Conservation (phyloP, 2,113 vertebrate species). For the Corynorhinus townsendii region DNA sequence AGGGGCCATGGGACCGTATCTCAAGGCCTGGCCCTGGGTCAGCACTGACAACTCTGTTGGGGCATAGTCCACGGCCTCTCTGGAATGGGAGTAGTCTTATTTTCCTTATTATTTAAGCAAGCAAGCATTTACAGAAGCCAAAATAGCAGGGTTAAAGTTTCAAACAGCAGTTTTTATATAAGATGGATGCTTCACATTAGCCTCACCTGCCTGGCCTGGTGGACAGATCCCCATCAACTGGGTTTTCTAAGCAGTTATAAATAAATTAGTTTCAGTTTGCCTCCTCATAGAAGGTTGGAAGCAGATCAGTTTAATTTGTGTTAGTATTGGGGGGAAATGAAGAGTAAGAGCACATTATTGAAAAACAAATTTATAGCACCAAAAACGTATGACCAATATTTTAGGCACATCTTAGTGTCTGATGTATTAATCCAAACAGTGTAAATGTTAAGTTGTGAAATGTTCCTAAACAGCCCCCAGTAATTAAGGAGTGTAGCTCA, state of each 20-base stretch:
- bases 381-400: neutral
- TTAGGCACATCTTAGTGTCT: neutral
- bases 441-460: neutral
- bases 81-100: too few species aligned
- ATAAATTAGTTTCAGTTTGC: constrained; percentile 53
- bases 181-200: neutral
- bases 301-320: constrained; percentile 20
- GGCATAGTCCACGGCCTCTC: too few species aligned
- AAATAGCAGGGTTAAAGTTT: too few species aligned
- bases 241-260: constrained; percentile 55
- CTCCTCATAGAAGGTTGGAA: neutral
- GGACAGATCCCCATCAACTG: constrained; percentile 24
- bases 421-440: neutral
- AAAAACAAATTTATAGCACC: neutral
- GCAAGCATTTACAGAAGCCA: too few species aligned
- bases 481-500: neutral
- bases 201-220: neutral
- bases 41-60: too few species aligned
- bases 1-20: too few species aligned
- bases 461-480: neutral
- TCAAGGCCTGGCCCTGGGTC: too few species aligned
- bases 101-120: too few species aligned
- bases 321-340: neutral
- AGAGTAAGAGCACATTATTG: neutral
- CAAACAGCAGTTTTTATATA: too few species aligned